A percentile compares a stretch with the other conserved stretches of the same genome.
These are phyloP conservation scores for Episyrphus balteatus DNA, from an alignment of 1,140 invertebrate genomes.

Conservation along the genomic window DNA sequence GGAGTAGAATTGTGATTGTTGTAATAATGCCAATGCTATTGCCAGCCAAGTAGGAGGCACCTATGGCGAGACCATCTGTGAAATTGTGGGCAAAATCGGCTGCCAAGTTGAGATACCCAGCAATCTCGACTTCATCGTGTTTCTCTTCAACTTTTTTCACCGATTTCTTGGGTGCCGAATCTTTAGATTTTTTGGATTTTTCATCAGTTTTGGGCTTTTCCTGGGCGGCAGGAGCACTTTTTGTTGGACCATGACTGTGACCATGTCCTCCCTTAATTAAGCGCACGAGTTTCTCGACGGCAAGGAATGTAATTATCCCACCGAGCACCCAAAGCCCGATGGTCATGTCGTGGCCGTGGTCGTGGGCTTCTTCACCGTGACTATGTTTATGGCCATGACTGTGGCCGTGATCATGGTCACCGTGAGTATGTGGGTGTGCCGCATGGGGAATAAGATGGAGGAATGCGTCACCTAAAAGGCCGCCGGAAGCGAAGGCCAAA, in stretches of 20 bases:
- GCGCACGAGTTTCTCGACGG: conserved; percentile 85
- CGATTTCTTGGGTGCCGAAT: conserved; percentile 16
- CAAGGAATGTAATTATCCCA: conserved; percentile 82
- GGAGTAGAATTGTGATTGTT: conserved; percentile 81
- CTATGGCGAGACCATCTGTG: conserved; percentile 90
- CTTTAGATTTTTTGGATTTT: conserved; percentile 8
- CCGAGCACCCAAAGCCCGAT: conserved; percentile 78
- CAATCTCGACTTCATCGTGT: conserved; percentile 50
- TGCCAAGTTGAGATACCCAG: conserved; percentile 87
- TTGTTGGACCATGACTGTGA: conserved; percentile 40
- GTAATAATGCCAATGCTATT: conserved; percentile 79
- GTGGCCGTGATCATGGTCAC: conserved; percentile 39
- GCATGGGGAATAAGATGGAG: conserved; percentile 91
- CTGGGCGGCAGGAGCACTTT: conserved; percentile 4
- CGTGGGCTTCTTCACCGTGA: conserved; percentile 36
- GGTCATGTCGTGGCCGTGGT: conserved; percentile 54
- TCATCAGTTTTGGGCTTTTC: conserved; percentile 15
- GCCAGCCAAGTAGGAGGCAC: conserved; percentile 83
- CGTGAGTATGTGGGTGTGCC: conserved; percentile 49
- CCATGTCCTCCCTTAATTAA: conserved; percentile 70
- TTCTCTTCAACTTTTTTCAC: conserved; percentile 34
- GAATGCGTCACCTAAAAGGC: conserved; percentile 90
- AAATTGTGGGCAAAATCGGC: conserved; percentile 97
- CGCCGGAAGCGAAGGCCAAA: conserved; percentile 90
- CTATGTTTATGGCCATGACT: conserved; percentile 45